Evolutionary conservation across 2,113 vertebrate species (phyloP).

Genomic region (Apodemus speciosus): DNA sequence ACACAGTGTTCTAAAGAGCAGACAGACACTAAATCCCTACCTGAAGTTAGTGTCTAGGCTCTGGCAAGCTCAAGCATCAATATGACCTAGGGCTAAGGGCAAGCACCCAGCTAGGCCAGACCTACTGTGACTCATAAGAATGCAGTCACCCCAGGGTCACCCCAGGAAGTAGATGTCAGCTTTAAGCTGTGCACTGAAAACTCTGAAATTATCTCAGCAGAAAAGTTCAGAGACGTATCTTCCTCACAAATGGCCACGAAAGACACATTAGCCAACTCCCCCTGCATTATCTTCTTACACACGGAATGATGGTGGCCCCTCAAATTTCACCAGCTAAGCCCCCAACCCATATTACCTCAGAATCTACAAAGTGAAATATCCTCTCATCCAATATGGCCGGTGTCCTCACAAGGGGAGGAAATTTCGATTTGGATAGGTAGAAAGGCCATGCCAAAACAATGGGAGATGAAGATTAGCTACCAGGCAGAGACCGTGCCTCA

Average conservation of each 20-base stretch:
- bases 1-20: neutral
- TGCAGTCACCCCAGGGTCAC: too few relatives aligned
- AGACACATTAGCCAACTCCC: neutral
- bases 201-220: neutral
- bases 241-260: neutral
- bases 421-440: neutral
- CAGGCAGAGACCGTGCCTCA: neutral
- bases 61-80: neutral
- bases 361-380: neutral
- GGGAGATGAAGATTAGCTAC: neutral
- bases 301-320: neutral
- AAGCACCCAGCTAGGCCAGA: neutral
- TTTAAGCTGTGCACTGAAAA: neutral
- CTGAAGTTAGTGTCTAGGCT: neutral
- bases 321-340: neutral
- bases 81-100: neutral
- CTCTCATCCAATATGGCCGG: neutral
- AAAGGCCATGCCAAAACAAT: neutral
- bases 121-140: neutral
- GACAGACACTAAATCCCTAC: neutral
- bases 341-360: neutral
- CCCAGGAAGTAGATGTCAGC: neutral
- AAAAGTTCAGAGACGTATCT: neutral
- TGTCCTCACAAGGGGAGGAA: neutral
- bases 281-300: neutral